Evolutionary conservation across 2,113 vertebrate species (phyloP).

Genomic region (Myotis brandtii): DNA sequence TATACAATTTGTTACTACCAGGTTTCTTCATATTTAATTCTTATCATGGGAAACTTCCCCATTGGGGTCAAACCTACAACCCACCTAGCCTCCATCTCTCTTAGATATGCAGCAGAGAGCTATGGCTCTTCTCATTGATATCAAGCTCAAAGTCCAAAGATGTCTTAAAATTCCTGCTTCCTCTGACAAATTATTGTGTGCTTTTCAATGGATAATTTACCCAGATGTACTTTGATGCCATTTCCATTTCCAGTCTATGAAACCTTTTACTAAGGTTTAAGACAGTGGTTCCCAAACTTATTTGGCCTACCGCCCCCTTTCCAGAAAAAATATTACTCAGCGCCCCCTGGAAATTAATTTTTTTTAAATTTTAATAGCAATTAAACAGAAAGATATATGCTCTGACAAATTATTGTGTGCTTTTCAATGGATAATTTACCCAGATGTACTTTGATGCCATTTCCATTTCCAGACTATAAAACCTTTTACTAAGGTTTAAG

Average conservation of each 20-base stretch:
- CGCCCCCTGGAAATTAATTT: no score
- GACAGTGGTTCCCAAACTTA: neutral
- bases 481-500: no score
- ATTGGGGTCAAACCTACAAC: neutral
- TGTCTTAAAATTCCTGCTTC: neutral
- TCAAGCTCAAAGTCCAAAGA: neutral
- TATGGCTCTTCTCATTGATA: neutral
- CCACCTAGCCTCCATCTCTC: neutral
- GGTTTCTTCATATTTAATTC: neutral
- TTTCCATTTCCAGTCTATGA: constrained; percentile 43
- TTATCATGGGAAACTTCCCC: neutral
- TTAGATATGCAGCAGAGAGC: neutral
- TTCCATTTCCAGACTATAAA: no score
- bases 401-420: no score
- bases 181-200: neutral
- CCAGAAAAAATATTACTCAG: no score
- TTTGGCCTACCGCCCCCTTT: no score
- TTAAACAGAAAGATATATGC: no score
- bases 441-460: no score
- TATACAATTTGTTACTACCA: neutral
- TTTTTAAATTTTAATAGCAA: no score
- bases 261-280: neutral
- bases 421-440: no score
- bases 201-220: neutral
- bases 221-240: neutral